phyloP scores from a whole-genome alignment of 2,888 invertebrate genomes.

The Gonocerus acuteangulatus region DNA sequence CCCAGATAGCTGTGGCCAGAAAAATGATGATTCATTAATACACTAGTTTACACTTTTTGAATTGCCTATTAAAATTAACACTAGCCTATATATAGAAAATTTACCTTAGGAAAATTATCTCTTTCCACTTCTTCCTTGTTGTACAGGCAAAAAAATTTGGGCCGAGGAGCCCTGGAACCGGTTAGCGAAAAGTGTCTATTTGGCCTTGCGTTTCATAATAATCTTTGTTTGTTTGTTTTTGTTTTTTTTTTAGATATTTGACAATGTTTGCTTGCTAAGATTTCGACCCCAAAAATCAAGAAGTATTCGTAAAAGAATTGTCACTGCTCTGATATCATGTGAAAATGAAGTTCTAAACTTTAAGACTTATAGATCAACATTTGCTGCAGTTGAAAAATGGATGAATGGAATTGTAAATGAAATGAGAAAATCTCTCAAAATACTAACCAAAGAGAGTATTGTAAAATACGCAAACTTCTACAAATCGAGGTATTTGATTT shows the following conservation, averaged over 20 bases:
- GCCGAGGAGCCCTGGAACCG: no score
- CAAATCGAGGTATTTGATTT: conserved; percentile 54
- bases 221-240: background rate
- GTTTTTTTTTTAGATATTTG: conserved; percentile 65
- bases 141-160: no score
- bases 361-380: conserved; percentile 58
- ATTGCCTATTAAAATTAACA: no score
- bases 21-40: no score
- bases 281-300: conserved; percentile 60
- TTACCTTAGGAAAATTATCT: no score
- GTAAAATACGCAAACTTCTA: conserved; percentile 75
- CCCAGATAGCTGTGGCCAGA: no score
- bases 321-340: conserved; percentile 75
- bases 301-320: conserved; percentile 49
- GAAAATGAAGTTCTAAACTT: conserved; percentile 85
- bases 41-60: no score
- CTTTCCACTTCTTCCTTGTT: no score
- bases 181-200: no score
- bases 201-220: no score
- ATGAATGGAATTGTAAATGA: conserved; percentile 77
- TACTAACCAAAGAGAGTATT: conserved; percentile 77
- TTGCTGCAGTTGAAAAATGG: conserved; percentile 85
- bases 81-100: no score
- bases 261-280: conserved; percentile 71
- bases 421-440: conserved; percentile 77